Evolutionary conservation across 2,888 invertebrate genomes (phyloP).

Genomic region (Archips crataeganus): DNA sequence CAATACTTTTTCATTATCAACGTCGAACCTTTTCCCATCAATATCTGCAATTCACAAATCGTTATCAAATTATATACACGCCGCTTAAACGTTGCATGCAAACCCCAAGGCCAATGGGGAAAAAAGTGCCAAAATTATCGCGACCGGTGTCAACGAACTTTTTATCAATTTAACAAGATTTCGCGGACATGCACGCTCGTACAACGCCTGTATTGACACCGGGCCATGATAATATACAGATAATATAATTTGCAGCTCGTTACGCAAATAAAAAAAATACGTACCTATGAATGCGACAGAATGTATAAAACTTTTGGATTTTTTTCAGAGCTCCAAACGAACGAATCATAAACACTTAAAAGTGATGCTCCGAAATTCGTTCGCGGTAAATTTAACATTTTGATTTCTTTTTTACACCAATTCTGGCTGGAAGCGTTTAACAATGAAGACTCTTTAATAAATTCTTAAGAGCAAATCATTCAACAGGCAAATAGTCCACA

Average conservation of each 20-base stretch:
- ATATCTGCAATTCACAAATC: constrained; percentile 33
- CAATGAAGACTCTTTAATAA: constrained; percentile 12
- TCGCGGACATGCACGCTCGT: constrained; percentile 60
- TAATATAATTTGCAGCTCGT: constrained; percentile 34
- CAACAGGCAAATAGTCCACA: constrained; percentile 24
- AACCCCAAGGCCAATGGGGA: constrained; percentile 41
- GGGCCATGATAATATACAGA: constrained; percentile 23
- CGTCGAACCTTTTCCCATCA: constrained; percentile 47
- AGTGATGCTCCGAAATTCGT: constrained; percentile 1
- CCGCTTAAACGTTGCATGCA: constrained; percentile 31
- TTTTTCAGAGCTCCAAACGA: neutral
- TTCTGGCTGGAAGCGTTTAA: neutral
- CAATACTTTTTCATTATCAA: constrained; percentile 7
- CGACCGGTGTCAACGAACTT: constrained; percentile 69
- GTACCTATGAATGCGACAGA: constrained; percentile 3
- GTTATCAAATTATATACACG: constrained; percentile 34
- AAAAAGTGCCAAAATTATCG: constrained; percentile 65
- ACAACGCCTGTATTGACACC: constrained; percentile 27
- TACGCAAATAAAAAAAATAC: constrained; percentile 4
- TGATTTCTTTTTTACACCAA: neutral
- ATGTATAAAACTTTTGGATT: neutral
- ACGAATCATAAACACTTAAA: neutral
- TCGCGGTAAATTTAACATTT: constrained; percentile 10
- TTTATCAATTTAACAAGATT: constrained; percentile 75
- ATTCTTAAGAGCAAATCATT: constrained; percentile 18